A percentile compares a stretch with the other conserved stretches of the same genome.
These are phyloP conservation scores for Andrena praecox DNA, from an alignment of 2,888 invertebrate species.

Conservation along the genomic window DNA sequence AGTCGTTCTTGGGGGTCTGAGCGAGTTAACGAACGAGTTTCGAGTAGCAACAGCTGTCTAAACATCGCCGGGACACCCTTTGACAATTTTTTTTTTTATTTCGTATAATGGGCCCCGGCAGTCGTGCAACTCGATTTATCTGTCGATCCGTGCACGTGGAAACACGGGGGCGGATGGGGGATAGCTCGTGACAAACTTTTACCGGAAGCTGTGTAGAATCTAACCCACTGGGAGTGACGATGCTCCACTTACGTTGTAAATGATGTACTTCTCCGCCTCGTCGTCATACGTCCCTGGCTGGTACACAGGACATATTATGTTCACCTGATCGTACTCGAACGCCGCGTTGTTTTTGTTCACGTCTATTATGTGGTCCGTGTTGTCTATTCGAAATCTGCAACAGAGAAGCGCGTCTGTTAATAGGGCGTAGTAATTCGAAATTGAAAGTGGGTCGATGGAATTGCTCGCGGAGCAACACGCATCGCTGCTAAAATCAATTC, in stretches of 20 bases:
- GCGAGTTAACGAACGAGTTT: constrained; percentile 66
- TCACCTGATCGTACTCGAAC: constrained; percentile 98
- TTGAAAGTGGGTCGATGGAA: background rate
- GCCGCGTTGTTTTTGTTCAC: constrained; percentile 96
- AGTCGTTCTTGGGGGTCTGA: constrained; percentile 62
- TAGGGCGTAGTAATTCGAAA: too few species aligned
- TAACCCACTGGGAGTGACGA: background rate
- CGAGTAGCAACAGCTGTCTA: constrained; percentile 71
- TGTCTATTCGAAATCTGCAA: constrained; percentile 96
- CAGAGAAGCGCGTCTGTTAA: constrained; percentile 65
- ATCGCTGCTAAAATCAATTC: constrained; percentile 38
- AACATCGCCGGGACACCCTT: constrained; percentile 61
- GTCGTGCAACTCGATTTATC: constrained; percentile 50
- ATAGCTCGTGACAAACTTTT: constrained; percentile 8
- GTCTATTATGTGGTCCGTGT: constrained; percentile 98
- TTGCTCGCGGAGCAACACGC: background rate
- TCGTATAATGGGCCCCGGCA: constrained; percentile 44
- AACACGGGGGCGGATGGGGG: background rate
- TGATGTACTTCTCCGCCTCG: constrained; percentile 97
- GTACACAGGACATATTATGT: constrained; percentile 97
- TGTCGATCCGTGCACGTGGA: constrained; percentile 15
- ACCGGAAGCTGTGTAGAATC: background rate
- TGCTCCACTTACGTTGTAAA: constrained; percentile 91
- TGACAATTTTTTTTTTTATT: constrained; percentile 63
- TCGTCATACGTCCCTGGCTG: constrained; percentile 94